Evolutionary conservation across 30 jellyfish, hydroid and myxozoan species (phyloP).

Genomic region (Sanderia malayensis): DNA sequence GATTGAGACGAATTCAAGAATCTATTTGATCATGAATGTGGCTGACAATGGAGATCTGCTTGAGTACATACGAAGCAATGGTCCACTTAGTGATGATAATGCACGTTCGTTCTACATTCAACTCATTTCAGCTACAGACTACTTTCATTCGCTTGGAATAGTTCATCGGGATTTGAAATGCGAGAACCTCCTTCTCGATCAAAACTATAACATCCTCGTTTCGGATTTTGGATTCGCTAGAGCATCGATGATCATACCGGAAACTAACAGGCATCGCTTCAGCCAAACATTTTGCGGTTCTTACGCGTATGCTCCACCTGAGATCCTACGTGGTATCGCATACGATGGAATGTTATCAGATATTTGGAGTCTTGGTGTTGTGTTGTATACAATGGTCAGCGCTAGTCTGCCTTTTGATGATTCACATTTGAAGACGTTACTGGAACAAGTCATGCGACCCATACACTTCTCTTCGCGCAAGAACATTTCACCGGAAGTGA

Average conservation of each 20-base stretch:
- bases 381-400: slow-evolving; percentile 94
- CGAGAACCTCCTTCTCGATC: slow-evolving; percentile 88
- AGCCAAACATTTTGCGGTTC: slow-evolving; percentile 99
- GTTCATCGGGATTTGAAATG: slow-evolving; percentile 98
- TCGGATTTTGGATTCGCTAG: slow-evolving; percentile 98
- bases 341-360: slow-evolving; percentile 96
- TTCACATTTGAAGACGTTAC: slow-evolving; percentile 90
- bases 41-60: slow-evolving; percentile 98
- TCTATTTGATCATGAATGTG: slow-evolving; percentile 89
- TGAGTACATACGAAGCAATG: slow-evolving; percentile 89
- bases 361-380: slow-evolving; percentile 97
- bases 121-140: slow-evolving; percentile 82
- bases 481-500: slow-evolving; percentile 94
- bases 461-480: slow-evolving; percentile 92
- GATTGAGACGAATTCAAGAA: slow-evolving; percentile 91
- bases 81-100: slow-evolving; percentile 87
- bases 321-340: slow-evolving; percentile 92
- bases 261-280: slow-evolving; percentile 77
- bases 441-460: slow-evolving; percentile 97
- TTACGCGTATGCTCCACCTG: slow-evolving; percentile 99
- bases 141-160: slow-evolving; percentile 85
- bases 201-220: slow-evolving; percentile 65
- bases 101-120: slow-evolving; percentile 83
- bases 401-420: slow-evolving; percentile 99
- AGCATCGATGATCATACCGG: slow-evolving; percentile 86